phyloP scores from a whole-genome alignment of 2,113 vertebrate species.

The Origma solitaria region DNA sequence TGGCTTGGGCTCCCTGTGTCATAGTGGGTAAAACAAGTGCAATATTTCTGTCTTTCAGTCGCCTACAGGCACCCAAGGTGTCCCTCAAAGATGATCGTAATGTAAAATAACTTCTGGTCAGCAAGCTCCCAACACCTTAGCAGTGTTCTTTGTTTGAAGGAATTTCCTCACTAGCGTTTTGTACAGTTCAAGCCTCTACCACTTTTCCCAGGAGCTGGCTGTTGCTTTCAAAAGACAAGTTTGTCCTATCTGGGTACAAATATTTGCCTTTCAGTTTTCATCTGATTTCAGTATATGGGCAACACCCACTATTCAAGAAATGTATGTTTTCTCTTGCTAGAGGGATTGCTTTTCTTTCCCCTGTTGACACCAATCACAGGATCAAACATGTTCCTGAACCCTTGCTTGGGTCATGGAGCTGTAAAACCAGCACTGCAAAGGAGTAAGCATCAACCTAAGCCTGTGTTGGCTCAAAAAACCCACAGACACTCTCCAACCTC shows the following conservation, averaged over 20 bases:
- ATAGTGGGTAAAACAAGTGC: background rate
- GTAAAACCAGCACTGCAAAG: background rate
- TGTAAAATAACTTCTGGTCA: background rate
- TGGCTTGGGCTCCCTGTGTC: background rate
- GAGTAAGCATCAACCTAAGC: background rate
- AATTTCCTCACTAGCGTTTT: background rate
- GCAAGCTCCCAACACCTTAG: background rate
- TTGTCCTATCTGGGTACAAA: background rate
- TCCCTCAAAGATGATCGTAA: background rate
- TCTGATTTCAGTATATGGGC: background rate
- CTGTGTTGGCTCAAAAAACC: background rate
- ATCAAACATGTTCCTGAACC: background rate
- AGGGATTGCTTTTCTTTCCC: background rate
- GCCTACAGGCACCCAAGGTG: background rate
- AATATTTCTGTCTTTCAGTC: background rate
- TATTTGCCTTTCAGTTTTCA: slow-evolving; percentile 6
- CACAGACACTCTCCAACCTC: background rate
- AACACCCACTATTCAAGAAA: background rate
- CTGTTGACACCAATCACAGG: background rate
- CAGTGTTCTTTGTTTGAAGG: background rate
- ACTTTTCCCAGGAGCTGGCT: background rate
- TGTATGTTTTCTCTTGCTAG: background rate
- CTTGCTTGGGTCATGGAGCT: background rate
- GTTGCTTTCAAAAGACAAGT: background rate
- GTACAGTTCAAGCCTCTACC: background rate